Conservation (phyloP, 2,888 invertebrate genomes). For the Dione vanillae region DNA sequence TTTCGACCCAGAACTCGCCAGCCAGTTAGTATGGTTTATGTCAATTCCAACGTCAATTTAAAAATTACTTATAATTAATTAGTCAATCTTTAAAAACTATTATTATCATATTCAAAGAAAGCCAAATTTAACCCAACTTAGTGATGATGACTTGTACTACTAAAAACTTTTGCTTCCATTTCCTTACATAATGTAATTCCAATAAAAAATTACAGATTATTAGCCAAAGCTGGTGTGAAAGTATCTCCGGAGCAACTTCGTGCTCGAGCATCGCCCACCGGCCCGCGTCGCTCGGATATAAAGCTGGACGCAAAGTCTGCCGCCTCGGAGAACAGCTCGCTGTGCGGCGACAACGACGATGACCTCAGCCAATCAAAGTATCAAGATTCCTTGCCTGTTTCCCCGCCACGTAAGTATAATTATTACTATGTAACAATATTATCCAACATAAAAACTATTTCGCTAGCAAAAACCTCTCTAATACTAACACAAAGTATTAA, state of each 20-base stretch:
- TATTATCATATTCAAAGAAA: too few relatives aligned
- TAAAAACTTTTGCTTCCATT: neutral
- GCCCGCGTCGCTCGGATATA: slow-evolving; percentile 90
- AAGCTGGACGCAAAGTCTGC: slow-evolving; percentile 91
- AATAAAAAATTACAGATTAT: slow-evolving; percentile 77
- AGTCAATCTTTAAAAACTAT: too few relatives aligned
- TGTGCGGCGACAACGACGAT: slow-evolving; percentile 92
- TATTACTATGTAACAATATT: neutral
- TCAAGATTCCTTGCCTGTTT: slow-evolving; percentile 81
- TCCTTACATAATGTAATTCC: neutral
- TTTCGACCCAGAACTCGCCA: slow-evolving; percentile 95
- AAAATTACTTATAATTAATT: too few relatives aligned
- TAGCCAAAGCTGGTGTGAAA: slow-evolving; percentile 95
- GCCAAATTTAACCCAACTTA: too few relatives aligned
- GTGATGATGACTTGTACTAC: too few relatives aligned
- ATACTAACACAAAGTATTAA: neutral
- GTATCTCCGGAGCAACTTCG: slow-evolving; percentile 92
- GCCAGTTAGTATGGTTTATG: slow-evolving; percentile 87
- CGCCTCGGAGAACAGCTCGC: slow-evolving; percentile 89
- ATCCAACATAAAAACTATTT: neutral
- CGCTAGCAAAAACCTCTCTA: neutral
- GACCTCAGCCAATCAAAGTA: slow-evolving; percentile 89
- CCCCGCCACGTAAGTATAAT: slow-evolving; percentile 84
- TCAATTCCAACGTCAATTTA: too few relatives aligned
- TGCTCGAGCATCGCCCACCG: slow-evolving; percentile 94